Conservation (phyloP, 2,888 invertebrate species). For the Watsonalla cultraria region DNA sequence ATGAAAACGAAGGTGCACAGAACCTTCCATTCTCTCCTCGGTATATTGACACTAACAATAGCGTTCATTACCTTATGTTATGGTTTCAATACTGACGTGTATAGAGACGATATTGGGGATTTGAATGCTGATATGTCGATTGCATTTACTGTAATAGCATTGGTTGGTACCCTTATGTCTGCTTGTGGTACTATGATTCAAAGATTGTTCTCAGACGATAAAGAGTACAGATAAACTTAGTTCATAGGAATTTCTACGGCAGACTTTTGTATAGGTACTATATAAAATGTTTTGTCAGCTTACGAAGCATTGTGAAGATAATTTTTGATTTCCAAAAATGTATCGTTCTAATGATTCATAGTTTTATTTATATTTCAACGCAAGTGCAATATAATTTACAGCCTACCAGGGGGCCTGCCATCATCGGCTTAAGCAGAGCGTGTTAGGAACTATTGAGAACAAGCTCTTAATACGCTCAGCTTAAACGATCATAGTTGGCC, state of each 20-base stretch:
- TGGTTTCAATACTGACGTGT: slow-evolving; percentile 25
- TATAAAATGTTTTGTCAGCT: background rate
- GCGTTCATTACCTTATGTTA: slow-evolving; percentile 40
- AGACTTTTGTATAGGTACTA: background rate
- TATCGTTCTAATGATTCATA: background rate
- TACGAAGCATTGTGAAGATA: background rate
- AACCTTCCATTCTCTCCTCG: slow-evolving; percentile 31
- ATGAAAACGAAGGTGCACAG: slow-evolving; percentile 18
- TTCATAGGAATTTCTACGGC: background rate
- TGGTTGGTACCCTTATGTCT: slow-evolving; percentile 34
- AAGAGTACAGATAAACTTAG: too few relatives aligned
- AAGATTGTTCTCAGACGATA: slow-evolving; percentile 5
- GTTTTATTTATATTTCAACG: too few relatives aligned
- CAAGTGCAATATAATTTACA: too few relatives aligned
- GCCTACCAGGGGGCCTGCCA: too few relatives aligned
- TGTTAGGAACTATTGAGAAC: too few relatives aligned
- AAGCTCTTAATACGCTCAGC: too few relatives aligned
- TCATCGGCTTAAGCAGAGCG: too few relatives aligned
- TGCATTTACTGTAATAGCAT: slow-evolving; percentile 31
- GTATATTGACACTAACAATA: slow-evolving; percentile 30
- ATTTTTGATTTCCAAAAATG: background rate
- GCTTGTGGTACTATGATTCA: slow-evolving; percentile 19
- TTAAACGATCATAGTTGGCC: too few relatives aligned
- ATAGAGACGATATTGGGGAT: slow-evolving; percentile 14
- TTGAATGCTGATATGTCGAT: slow-evolving; percentile 35